Conservation (phyloP, 2,888 invertebrate genomes). For the Sarcophaga caerulescens region DNA sequence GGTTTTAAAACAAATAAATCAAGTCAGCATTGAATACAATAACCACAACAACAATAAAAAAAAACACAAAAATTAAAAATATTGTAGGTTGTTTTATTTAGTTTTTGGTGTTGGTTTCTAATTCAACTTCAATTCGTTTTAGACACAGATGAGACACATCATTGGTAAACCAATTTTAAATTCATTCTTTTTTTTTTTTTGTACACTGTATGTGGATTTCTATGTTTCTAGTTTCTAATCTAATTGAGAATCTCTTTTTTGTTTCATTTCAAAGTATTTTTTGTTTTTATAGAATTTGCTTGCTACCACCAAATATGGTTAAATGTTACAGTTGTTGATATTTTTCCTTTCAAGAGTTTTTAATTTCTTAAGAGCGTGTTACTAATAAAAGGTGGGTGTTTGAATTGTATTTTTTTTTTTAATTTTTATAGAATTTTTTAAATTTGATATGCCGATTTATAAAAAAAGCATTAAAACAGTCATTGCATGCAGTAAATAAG, state of each 20-base stretch:
- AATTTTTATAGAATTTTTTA: conserved; percentile 34
- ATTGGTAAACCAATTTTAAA: background rate
- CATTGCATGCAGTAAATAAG: conserved; percentile 23
- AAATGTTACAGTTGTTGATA: conserved; percentile 66
- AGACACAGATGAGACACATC: conserved; percentile 56
- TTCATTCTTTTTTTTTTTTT: too few relatives aligned
- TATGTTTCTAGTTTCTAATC: conserved; percentile 42
- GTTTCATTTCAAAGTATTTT: background rate
- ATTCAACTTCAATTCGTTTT: conserved; percentile 37
- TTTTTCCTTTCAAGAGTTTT: conserved; percentile 21
- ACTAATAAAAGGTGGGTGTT: conserved; percentile 47
- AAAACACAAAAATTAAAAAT: conserved; percentile 15
- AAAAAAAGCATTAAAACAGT: conserved; percentile 18
- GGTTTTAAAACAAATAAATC: background rate
- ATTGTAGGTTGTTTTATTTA: conserved; percentile 44
- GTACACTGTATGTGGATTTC: background rate
- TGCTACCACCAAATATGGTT: conserved; percentile 63
- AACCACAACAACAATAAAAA: background rate
- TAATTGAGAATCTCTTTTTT: conserved; percentile 14
- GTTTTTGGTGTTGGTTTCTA: conserved; percentile 28
- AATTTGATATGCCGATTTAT: conserved; percentile 18
- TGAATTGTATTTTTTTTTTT: background rate
- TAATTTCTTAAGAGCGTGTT: conserved; percentile 43
- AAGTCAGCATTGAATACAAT: background rate
- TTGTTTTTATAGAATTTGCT: conserved; percentile 36